Base-by-base conservation (phyloP, 2,888 invertebrate species). In the Lasius platythorax region DNA sequence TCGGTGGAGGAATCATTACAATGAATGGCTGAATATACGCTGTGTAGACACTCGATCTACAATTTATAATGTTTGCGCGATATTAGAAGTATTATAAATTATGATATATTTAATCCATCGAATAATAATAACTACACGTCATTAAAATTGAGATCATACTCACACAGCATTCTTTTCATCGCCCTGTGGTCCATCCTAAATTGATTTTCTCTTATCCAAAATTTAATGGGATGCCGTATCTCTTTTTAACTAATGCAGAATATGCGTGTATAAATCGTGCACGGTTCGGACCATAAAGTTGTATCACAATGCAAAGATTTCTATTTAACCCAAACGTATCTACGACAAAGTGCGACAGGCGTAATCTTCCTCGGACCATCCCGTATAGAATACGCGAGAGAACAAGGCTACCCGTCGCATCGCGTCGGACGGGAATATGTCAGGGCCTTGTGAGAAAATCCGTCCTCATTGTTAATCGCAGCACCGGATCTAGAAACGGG, bases 381-480 rank as follows among this genome's bases (percentile, higher is more conserved):
- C 63, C 30, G 37, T 70, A 68, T 83, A 37, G 40, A 74, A 82
- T 74, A 84, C 37, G 61, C 37, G 61, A 83, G 75, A 67, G 61
- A 68, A 56, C 68, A 64, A 73, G 68, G 46, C 53, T 53, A 33
- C 46, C 11, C n/a, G 40, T 46, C 30, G n/a, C n/a, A 53, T 53
- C 53, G 53, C 9, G 37, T 53, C n/a, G 61, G 12, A n/a, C n/a
- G 30, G 37, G 68, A 85, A 85, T 66, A 70, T 85, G 85, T 85
- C 83, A 85, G 68, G 83, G 85, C n/a, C 70, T 70, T 30, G 28
- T 53, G 58, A 53, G 67, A 75, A 82, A 67, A 83, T 68, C 75
- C 75, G 53, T 66, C 58, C 73, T 81, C 74, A 67, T 58, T 37
- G 61, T 67, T 76, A 76, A 67, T 67, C 67, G 50, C 76, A 33